Percentiles rank a stretch among this genome's conserved stretches.
These are phyloP conservation scores for Drosophila parvula DNA, from an alignment of 1,140 invertebrate genomes.

Conservation along the genomic window DNA sequence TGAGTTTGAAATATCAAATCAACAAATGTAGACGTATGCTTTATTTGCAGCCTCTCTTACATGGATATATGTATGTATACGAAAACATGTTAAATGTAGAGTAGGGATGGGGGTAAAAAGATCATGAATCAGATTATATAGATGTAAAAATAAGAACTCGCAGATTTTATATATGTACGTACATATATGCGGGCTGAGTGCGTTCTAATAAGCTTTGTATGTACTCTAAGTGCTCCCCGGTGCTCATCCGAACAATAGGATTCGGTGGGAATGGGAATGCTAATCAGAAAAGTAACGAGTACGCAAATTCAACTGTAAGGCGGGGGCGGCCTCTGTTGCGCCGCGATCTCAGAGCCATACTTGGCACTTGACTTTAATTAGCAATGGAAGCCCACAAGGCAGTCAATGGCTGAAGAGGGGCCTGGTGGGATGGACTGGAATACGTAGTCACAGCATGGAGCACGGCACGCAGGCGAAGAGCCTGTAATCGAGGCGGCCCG, in stretches of 20 bases:
- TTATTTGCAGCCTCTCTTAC: too few species aligned
- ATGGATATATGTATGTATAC: too few species aligned
- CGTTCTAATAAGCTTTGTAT: conserved; percentile 5
- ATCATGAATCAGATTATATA: not conserved
- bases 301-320: conserved; percentile 31
- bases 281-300: conserved; percentile 50
- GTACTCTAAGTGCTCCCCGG: not conserved
- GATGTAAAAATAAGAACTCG: not conserved
- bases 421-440: not conserved
- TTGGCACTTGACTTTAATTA: conserved; percentile 53
- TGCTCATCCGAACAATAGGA: conserved; percentile 18
- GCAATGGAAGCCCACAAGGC: conserved; percentile 29
- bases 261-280: conserved; percentile 39
- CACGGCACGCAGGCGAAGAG: conserved; percentile 7
- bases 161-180: not conserved
- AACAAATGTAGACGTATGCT: too few species aligned
- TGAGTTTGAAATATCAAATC: too few species aligned
- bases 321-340: not conserved
- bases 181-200: too few species aligned
- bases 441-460: conserved; percentile 13
- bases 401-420: not conserved
- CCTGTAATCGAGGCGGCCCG: conserved; percentile 58
- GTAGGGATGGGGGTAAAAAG: not conserved
- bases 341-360: conserved; percentile 17
- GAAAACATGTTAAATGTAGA: not conserved